Conservation (phyloP, 1,140 invertebrate species). For the Papilio aristodemus region DNA sequence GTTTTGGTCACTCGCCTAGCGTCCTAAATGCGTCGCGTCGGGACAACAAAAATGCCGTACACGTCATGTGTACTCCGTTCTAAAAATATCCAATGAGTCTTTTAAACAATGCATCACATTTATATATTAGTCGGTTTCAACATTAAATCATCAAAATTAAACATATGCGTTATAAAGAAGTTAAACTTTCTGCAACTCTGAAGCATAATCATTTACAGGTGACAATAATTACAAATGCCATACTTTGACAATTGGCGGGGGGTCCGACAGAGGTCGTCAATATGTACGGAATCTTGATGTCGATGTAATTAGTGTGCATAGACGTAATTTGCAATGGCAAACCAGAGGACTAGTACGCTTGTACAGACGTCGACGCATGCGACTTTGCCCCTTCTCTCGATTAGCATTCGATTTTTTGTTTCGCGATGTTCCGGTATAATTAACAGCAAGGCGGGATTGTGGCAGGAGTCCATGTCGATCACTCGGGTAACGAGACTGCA, state of each 20-base stretch:
- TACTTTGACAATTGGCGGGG: conserved; percentile 3
- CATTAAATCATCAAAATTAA: not conserved
- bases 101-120: conserved; percentile 15
- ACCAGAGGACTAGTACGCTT: conserved; percentile 39
- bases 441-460: conserved; percentile 58
- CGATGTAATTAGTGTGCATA: conserved; percentile 39
- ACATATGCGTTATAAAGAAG: not conserved
- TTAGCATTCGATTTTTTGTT: conserved; percentile 59
- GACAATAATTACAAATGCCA: not conserved
- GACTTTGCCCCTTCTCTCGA: conserved; percentile 51
- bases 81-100: conserved; percentile 13
- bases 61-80: conserved; percentile 16
- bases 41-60: conserved; percentile 19
- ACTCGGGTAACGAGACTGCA: conserved; percentile 72
- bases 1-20: conserved; percentile 70
- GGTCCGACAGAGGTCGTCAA: conserved; percentile 24
- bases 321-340: conserved; percentile 44
- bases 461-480: conserved; percentile 76
- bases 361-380: conserved; percentile 35
- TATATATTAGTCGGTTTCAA: conserved; percentile 3
- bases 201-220: not conserved
- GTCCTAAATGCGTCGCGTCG: conserved; percentile 25
- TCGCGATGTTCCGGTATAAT: conserved; percentile 62
- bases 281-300: conserved; percentile 25
- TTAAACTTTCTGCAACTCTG: not conserved